Evolutionary conservation across 2,888 invertebrate species (phyloP).

Genomic region (Stenoptilia bipunctidactyla): DNA sequence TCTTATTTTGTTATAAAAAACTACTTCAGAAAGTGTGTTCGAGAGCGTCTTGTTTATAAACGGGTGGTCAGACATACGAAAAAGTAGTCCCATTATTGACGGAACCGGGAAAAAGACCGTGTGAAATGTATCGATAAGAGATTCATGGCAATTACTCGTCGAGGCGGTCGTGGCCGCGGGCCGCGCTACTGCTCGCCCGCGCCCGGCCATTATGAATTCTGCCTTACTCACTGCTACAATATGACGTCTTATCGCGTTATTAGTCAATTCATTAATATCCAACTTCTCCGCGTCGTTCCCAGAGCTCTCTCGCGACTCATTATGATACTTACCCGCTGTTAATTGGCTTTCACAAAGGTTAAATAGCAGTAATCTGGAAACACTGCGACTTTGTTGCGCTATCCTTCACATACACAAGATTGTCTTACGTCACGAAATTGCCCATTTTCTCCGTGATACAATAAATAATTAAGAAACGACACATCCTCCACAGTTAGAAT

Average conservation of each 20-base stretch:
- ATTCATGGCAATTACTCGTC: slow-evolving; percentile 45
- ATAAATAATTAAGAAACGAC: slow-evolving; percentile 29
- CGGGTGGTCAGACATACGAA: neutral
- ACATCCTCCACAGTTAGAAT: slow-evolving; percentile 10
- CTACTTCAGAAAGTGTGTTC: no score
- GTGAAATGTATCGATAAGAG: slow-evolving; percentile 52
- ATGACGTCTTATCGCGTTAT: slow-evolving; percentile 39
- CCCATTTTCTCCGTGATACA: slow-evolving; percentile 35
- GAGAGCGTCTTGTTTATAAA: neutral
- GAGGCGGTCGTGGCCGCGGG: slow-evolving; percentile 33
- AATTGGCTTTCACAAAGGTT: slow-evolving; percentile 44
- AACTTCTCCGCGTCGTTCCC: slow-evolving; percentile 23
- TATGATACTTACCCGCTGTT: slow-evolving; percentile 26
- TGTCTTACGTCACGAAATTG: slow-evolving; percentile 33
- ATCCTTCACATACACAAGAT: slow-evolving; percentile 30
- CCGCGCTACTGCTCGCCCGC: slow-evolving; percentile 36
- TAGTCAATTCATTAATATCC: slow-evolving; percentile 32
- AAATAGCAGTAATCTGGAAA: slow-evolving; percentile 27
- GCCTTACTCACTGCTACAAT: slow-evolving; percentile 14
- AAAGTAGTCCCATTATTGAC: neutral
- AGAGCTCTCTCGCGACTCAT: slow-evolving; percentile 26
- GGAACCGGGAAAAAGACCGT: slow-evolving; percentile 32
- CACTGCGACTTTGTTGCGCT: slow-evolving; percentile 31
- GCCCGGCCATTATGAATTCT: slow-evolving; percentile 34
- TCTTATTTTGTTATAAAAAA: no score